A percentile compares a stretch with the other conserved stretches of the same genome.
Conservation (phyloP, 2,888 invertebrate genomes). For the Platycnemis pennipes region DNA sequence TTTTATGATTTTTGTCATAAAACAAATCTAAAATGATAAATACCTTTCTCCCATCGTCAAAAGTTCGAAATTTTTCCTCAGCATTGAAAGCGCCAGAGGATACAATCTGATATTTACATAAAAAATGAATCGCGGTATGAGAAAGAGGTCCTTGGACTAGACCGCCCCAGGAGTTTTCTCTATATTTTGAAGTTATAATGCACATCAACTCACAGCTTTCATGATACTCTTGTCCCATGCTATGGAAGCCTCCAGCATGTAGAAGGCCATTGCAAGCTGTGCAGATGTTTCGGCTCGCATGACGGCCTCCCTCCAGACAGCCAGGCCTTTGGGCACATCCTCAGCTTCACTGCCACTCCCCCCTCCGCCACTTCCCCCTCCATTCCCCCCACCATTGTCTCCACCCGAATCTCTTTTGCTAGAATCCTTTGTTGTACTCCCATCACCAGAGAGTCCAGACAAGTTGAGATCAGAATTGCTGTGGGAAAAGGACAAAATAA, state of each 20-base stretch:
- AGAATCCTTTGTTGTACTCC: conserved; percentile 58
- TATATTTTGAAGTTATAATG: too few relatives aligned
- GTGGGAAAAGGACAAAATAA: background rate
- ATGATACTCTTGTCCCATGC: conserved; percentile 99
- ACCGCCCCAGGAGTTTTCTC: too few relatives aligned
- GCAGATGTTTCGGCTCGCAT: conserved; percentile 91
- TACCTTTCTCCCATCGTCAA: too few relatives aligned
- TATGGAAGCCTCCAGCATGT: conserved; percentile 94
- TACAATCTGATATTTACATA: too few relatives aligned
- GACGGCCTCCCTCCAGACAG: conserved; percentile 95
- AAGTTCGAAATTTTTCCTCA: too few relatives aligned
- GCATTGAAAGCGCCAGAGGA: too few relatives aligned
- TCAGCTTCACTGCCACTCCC: conserved; percentile 75
- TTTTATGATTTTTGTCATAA: too few relatives aligned
- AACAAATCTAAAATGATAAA: too few relatives aligned
- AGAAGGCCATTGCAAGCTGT: conserved; percentile 93
- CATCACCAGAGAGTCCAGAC: conserved; percentile 68
- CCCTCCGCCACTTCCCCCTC: conserved; percentile 34
- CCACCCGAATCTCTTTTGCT: conserved; percentile 63
- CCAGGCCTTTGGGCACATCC: conserved; percentile 88
- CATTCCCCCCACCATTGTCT: background rate
- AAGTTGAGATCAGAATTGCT: conserved; percentile 68
- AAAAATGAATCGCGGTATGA: too few relatives aligned
- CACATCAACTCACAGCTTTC: conserved; percentile 98
- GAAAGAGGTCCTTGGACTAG: too few relatives aligned